Percentiles rank a stretch among this genome's conserved stretches.
Evolutionary conservation across 2,113 vertebrate genomes (phyloP).

Genomic region (Phyllopteryx taeniolatus): DNA sequence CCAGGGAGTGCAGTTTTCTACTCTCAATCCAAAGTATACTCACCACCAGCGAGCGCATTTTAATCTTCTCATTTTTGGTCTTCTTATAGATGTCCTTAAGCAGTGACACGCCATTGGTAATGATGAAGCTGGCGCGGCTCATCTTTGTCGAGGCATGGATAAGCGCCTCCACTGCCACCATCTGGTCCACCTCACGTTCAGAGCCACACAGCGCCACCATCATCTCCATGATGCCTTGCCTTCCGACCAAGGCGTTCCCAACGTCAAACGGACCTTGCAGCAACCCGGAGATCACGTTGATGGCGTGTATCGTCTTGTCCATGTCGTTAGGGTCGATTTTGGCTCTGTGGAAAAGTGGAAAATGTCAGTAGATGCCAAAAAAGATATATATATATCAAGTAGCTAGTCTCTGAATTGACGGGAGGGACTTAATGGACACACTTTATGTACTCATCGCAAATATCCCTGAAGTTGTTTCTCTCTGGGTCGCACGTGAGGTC

Average conservation of each 20-base stretch:
- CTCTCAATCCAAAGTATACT: constrained; percentile 44
- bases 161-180: constrained; percentile 93
- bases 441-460: constrained; percentile 92
- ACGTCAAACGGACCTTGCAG: constrained; percentile 94
- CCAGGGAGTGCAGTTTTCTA: background rate
- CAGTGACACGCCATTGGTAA: constrained; percentile 86
- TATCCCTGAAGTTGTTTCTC: constrained; percentile 83
- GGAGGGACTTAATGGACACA: constrained; percentile 52
- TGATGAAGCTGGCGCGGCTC: constrained; percentile 92
- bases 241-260: constrained; percentile 85
- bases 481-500: constrained; percentile 91
- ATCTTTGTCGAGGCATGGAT: constrained; percentile 93
- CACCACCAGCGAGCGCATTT: constrained; percentile 94
- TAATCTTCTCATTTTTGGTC: constrained; percentile 95
- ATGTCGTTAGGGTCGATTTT: constrained; percentile 94
- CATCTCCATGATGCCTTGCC: constrained; percentile 96
- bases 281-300: constrained; percentile 89
- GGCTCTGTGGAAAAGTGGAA: constrained; percentile 68
- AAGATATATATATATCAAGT: background rate
- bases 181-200: constrained; percentile 89
- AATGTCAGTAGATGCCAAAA: background rate
- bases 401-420: background rate
- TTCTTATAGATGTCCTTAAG: constrained; percentile 98
- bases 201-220: constrained; percentile 95
- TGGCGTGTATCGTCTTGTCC: constrained; percentile 93